Percentiles rank a stretch among this genome's conserved stretches.
Conservation (phyloP, 2,113 vertebrate species). For the Alaudala cheleensis region DNA sequence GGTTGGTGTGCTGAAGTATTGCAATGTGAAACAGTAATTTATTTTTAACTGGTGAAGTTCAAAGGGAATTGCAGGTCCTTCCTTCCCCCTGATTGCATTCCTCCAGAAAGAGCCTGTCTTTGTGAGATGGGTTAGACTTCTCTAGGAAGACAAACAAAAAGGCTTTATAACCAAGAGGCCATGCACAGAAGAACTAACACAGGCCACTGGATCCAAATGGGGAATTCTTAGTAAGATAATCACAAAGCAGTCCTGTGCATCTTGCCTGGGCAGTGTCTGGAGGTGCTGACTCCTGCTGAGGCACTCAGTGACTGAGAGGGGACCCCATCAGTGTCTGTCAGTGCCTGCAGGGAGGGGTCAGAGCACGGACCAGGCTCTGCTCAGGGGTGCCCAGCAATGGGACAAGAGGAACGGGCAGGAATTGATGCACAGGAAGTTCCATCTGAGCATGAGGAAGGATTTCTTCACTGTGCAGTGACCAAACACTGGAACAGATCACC, state of each 20-base stretch:
- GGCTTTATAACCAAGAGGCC: neutral
- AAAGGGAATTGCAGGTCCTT: neutral
- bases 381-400: neutral
- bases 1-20: neutral
- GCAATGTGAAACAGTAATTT: neutral
- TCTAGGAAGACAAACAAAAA: neutral
- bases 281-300: neutral
- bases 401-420: accelerated
- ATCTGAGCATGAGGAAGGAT: neutral
- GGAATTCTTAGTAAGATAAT: neutral
- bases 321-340: neutral
- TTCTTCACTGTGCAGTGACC: neutral
- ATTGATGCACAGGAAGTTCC: neutral
- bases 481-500: accelerated
- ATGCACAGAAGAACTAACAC: neutral
- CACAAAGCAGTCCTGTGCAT: neutral
- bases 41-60: neutral
- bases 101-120: neutral
- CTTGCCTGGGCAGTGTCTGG: neutral
- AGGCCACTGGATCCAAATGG: neutral
- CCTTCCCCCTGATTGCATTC: neutral
- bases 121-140: neutral
- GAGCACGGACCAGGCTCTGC: neutral
- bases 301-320: neutral
- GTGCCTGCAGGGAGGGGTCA: neutral